A percentile compares a stretch with the other conserved stretches of the same genome.
phyloP scores from a whole-genome alignment of 2,888 invertebrate genomes.

The Philaethria dido region DNA sequence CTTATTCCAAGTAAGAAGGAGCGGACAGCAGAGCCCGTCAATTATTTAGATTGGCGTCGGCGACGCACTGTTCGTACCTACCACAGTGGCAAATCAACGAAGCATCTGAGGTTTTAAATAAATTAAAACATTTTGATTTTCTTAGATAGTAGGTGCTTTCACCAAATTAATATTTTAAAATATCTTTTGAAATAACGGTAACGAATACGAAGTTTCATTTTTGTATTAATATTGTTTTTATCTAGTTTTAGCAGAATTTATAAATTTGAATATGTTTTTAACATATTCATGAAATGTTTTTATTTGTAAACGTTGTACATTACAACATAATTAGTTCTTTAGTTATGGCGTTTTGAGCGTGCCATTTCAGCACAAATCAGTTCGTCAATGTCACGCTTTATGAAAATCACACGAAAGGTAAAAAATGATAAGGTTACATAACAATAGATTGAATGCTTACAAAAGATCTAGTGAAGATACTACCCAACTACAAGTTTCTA shows the following conservation, averaged over 20 bases:
- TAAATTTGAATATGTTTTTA: neutral
- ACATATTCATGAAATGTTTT: neutral
- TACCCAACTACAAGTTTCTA: neutral
- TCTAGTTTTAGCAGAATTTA: neutral
- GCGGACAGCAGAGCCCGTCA: slow-evolving; percentile 77
- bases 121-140: slow-evolving; percentile 13
- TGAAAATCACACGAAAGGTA: too few species aligned
- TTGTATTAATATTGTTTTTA: neutral
- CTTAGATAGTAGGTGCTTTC: neutral
- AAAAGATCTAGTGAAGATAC: too few species aligned
- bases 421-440: too few species aligned
- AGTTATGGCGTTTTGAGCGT: too few species aligned
- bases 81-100: slow-evolving; percentile 26
- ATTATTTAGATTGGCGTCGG: slow-evolving; percentile 83
- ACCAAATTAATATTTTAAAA: neutral
- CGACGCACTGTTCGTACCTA: slow-evolving; percentile 53
- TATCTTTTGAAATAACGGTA: neutral
- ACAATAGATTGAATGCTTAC: too few species aligned
- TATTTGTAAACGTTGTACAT: too few species aligned
- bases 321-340: too few species aligned
- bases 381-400: too few species aligned
- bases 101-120: slow-evolving; percentile 22
- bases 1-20: slow-evolving; percentile 60
- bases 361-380: too few species aligned
- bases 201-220: neutral